Conservation (phyloP, 2,797 vertebrate species). For the Mormyrus proboscirostris region DNA sequence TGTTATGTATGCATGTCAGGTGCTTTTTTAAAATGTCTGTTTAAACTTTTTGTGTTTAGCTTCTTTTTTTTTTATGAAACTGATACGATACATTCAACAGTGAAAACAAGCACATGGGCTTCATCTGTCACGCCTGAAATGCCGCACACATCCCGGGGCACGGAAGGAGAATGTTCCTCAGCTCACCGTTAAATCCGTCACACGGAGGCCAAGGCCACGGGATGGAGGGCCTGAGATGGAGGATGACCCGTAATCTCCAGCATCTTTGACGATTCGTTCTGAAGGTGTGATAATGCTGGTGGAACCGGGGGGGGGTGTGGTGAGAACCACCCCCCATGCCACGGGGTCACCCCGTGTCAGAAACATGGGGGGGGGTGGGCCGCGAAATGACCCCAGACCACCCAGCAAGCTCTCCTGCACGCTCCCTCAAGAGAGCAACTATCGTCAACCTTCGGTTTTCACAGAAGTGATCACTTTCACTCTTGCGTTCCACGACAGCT, state of each 20-base stretch:
- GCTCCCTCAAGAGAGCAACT: neutral
- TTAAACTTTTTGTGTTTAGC: neutral
- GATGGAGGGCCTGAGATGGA: neutral
- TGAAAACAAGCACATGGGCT: conserved; percentile 1
- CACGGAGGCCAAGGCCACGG: too few species aligned
- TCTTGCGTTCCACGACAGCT: neutral
- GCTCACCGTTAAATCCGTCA: neutral
- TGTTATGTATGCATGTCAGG: neutral
- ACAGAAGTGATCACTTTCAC: conserved; percentile 82
- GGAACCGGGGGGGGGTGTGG: neutral
- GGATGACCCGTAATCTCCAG: neutral
- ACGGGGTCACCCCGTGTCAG: neutral
- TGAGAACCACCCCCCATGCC: neutral
- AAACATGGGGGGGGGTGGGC: neutral
- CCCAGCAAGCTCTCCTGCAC: neutral
- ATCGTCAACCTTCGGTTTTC: conserved; percentile 57
- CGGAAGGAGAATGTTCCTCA: neutral
- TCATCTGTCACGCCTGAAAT: neutral
- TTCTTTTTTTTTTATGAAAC: neutral
- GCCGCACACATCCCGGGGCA: neutral
- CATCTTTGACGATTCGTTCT: neutral
- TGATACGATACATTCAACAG: neutral
- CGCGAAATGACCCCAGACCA: neutral
- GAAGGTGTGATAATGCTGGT: neutral
- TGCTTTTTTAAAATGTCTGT: neutral